Conservation (phyloP, 2,113 vertebrate species). For the Sardina pilchardus region DNA sequence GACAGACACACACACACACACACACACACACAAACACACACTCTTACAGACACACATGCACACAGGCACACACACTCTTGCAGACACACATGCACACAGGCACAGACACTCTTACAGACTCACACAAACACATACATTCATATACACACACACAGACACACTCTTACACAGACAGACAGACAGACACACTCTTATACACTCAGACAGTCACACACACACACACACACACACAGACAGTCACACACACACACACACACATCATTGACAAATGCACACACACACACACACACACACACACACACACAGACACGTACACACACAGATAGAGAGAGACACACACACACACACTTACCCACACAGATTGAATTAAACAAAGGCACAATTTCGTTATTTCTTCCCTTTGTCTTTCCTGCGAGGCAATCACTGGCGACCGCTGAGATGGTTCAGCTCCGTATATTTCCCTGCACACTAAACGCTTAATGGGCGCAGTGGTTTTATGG, state of each 20-base stretch:
- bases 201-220: not conserved
- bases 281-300: not conserved
- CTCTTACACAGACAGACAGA: too few species aligned
- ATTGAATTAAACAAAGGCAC: not conserved
- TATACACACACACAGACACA: not conserved
- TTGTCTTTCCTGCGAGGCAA: not conserved
- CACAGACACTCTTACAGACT: not conserved
- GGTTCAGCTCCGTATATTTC: slow-evolving; percentile 7
- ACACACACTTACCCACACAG: not conserved
- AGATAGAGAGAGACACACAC: too few species aligned
- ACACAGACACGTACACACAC: not conserved
- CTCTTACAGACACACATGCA: not conserved
- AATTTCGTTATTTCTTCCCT: not conserved
- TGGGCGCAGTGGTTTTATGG: not conserved
- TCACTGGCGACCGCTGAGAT: not conserved
- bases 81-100: too few species aligned
- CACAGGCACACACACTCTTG: not conserved
- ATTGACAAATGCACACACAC: too few species aligned
- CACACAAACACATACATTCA: not conserved
- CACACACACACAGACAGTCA: not conserved
- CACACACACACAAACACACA: too few species aligned
- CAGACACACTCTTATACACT: too few species aligned
- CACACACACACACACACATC: not conserved
- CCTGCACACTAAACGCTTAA: not conserved
- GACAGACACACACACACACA: not conserved